These are phyloP conservation scores for Melanotaenia duboulayi DNA, from an alignment of 2,113 vertebrate genomes.

Conservation along the genomic window DNA sequence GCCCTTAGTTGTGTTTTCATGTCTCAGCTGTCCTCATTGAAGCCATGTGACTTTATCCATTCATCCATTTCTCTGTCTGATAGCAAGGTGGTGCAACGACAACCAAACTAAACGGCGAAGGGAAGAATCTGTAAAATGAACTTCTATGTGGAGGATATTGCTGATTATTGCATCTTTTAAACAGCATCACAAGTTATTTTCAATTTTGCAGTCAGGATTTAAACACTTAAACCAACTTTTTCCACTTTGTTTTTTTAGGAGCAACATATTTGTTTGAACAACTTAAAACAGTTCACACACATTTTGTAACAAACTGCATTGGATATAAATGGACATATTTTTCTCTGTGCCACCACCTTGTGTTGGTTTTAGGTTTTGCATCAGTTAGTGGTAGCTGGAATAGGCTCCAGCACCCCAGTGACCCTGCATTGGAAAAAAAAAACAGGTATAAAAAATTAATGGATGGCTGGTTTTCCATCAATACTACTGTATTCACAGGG, in stretches of 20 bases:
- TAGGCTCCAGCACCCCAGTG: too few species aligned
- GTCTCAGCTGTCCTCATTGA: slow-evolving; percentile 7
- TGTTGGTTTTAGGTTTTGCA: background rate
- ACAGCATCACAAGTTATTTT: background rate
- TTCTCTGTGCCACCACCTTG: background rate
- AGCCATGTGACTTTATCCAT: background rate
- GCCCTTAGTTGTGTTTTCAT: slow-evolving; percentile 20
- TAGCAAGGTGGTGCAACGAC: too few species aligned
- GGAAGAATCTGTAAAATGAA: background rate
- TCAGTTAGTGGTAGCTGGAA: too few species aligned
- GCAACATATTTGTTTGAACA: background rate
- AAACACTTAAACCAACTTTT: too few species aligned
- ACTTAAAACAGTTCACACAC: background rate
- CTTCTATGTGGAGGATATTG: background rate
- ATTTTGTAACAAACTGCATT: background rate
- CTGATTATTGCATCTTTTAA: background rate
- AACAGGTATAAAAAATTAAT: too few species aligned
- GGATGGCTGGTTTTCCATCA: background rate
- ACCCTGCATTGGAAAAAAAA: too few species aligned
- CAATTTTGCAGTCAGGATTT: background rate
- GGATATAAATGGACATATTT: background rate
- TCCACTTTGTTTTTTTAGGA: background rate
- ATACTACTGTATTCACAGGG: slow-evolving; percentile 21
- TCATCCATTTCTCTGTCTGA: background rate
- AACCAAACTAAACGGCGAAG: background rate